Evolutionary conservation across 2,888 invertebrate genomes (phyloP).

Genomic region (Metacarcinus magister): DNA sequence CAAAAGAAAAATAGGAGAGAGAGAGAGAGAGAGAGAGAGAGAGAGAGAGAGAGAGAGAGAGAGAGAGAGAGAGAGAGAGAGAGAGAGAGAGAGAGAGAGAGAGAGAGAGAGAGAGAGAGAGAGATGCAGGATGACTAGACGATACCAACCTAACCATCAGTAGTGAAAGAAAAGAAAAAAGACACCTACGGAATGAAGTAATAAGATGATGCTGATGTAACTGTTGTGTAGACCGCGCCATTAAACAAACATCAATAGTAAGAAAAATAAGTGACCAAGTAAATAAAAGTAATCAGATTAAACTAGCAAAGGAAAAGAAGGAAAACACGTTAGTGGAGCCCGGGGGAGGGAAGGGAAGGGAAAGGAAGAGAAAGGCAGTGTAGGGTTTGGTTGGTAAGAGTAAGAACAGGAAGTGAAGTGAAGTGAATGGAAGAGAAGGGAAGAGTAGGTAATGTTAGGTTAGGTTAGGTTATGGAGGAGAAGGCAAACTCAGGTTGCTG

Average conservation of each 20-base stretch:
- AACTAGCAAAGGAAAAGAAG: background rate
- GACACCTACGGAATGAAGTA: no score
- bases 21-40: slow-evolving; percentile 22
- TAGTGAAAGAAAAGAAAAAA: no score
- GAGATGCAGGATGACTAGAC: no score
- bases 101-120: background rate
- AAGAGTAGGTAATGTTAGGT: background rate
- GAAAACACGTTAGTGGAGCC: background rate
- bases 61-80: slow-evolving; percentile 2
- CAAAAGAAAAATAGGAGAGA: background rate
- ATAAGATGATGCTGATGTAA: no score
- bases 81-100: slow-evolving; percentile 2
- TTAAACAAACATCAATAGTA: background rate
- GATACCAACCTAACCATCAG: no score
- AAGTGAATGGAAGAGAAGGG: background rate
- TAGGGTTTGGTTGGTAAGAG: background rate
- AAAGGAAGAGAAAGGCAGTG: no score
- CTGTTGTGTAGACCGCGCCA: no score
- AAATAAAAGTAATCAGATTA: background rate
- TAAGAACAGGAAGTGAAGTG: background rate
- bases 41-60: slow-evolving; percentile 2
- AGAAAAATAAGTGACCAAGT: background rate
- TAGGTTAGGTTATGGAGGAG: no score
- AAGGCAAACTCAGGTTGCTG: background rate
- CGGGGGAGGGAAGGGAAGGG: no score